Conservation (phyloP, 1,140 invertebrate genomes). For the Drosophila bocqueti region DNA sequence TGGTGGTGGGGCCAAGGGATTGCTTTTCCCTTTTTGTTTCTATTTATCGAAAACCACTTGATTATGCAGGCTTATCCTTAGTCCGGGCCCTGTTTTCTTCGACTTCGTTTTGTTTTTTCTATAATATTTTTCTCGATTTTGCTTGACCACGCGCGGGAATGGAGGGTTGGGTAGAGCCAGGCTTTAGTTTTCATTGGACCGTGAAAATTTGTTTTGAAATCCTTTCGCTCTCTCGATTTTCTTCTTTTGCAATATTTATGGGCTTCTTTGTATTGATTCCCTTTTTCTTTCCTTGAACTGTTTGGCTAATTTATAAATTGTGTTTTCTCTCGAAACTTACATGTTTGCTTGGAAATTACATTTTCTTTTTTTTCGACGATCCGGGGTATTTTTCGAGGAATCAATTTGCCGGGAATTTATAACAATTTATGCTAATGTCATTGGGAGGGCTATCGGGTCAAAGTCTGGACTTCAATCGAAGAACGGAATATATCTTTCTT, state of each 20-base stretch:
- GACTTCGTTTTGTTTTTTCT: constrained; percentile 49
- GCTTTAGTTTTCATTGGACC: constrained; percentile 66
- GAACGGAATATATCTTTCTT: constrained; percentile 1
- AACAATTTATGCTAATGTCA: constrained; percentile 45
- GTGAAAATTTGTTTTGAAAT: constrained; percentile 77
- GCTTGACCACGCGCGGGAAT: constrained; percentile 23
- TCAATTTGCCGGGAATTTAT: constrained; percentile 30
- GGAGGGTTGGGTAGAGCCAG: neutral
- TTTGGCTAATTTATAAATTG: constrained; percentile 77
- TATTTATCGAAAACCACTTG: constrained; percentile 84
- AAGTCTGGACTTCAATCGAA: constrained; percentile 4
- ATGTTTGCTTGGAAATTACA: constrained; percentile 54
- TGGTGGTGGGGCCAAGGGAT: constrained; percentile 1
- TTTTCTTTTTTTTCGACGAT: constrained; percentile 28
- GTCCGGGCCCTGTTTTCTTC: constrained; percentile 37
- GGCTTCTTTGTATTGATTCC: constrained; percentile 48
- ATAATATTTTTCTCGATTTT: constrained; percentile 37
- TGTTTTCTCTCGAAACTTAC: constrained; percentile 56
- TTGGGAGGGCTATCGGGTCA: constrained; percentile 1
- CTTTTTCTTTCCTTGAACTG: constrained; percentile 13
- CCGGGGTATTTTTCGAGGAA: constrained; percentile 15
- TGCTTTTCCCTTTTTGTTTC: constrained; percentile 52
- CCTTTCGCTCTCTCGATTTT: constrained; percentile 57
- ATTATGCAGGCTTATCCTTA: constrained; percentile 81
- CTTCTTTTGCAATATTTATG: constrained; percentile 72